Evolutionary conservation across 2,113 vertebrate species (phyloP).

Genomic region (Anarhynchus alexandrinus): DNA sequence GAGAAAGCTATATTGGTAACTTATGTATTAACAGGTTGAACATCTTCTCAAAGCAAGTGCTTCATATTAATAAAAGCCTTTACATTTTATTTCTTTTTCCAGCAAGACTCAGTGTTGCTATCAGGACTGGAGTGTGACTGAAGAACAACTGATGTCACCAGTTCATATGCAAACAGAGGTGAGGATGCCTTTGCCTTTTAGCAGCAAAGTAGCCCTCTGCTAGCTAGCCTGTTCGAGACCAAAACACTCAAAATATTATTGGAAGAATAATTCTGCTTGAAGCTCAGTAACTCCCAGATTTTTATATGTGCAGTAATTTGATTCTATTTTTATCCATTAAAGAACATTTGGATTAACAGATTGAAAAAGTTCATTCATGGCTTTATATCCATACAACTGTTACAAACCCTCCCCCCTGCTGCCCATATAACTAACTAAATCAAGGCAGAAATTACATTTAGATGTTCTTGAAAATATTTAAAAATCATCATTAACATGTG

Average conservation of each 20-base stretch:
- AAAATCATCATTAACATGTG: neutral
- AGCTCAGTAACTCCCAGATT: neutral
- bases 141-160: constrained; percentile 38
- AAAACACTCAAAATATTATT: neutral
- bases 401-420: neutral
- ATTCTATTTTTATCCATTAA: constrained; percentile 68
- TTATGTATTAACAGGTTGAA: neutral
- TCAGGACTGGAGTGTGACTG: constrained; percentile 25
- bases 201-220: neutral
- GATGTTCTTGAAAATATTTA: neutral
- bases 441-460: neutral
- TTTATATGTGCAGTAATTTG: neutral
- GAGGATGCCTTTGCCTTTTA: neutral
- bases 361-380: constrained; percentile 6
- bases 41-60: constrained; percentile 53
- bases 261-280: neutral
- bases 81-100: constrained; percentile 13
- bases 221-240: neutral
- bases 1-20: neutral
- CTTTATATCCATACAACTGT: neutral
- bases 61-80: constrained; percentile 37
- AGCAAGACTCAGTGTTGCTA: neutral
- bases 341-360: constrained; percentile 65
- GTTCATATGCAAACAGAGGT: constrained; percentile 16
- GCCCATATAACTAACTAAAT: neutral